phyloP scores from a whole-genome alignment of 1,140 invertebrate species.

The Uloborus diversus region DNA sequence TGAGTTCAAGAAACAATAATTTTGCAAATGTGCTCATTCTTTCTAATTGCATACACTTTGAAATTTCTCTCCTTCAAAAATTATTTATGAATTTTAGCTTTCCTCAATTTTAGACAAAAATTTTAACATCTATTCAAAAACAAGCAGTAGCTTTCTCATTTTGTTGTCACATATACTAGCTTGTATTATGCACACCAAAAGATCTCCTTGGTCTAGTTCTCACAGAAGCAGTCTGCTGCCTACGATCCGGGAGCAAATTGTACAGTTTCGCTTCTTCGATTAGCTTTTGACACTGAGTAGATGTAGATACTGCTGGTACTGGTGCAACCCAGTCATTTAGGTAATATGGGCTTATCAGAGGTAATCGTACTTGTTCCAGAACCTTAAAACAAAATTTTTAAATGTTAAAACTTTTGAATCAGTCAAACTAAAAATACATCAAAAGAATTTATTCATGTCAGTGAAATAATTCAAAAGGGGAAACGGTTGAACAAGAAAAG shows the following conservation, averaged over 20 bases:
- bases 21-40: no score
- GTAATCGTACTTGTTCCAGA: constrained; percentile 70
- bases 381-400: constrained; percentile 62
- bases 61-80: no score
- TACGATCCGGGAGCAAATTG: constrained; percentile 69
- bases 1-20: no score
- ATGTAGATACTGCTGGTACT: constrained; percentile 64
- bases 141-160: no score
- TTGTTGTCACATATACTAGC: no score
- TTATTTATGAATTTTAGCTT: no score
- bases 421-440: neutral
- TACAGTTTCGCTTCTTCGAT: constrained; percentile 69
- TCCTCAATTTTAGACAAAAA: no score
- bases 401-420: neutral
- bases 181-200: constrained; percentile 60
- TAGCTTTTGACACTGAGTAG: constrained; percentile 65
- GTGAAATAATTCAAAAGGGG: neutral
- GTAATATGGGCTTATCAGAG: constrained; percentile 71
- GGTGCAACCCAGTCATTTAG: constrained; percentile 70
- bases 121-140: no score
- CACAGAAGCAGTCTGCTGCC: constrained; percentile 63
- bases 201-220: constrained; percentile 65
- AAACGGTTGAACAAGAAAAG: no score
- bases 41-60: no score
- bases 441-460: neutral